Evolutionary conservation across 2,888 invertebrate species (phyloP), one percentile per base, ranked within the genome.

Genomic region (Polydrusus cervinus): DNA sequence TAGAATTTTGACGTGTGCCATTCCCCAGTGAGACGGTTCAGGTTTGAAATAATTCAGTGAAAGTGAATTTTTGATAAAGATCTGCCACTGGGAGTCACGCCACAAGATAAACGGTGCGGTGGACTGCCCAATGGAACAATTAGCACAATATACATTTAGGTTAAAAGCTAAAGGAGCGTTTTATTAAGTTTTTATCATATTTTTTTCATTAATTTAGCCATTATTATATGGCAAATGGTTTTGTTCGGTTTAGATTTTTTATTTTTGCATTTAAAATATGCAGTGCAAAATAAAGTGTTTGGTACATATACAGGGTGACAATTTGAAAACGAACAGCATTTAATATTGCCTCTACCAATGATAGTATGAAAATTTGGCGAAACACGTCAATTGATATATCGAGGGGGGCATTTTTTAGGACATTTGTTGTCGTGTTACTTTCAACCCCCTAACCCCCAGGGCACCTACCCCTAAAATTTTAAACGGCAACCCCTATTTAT

Each of bases 21-120:
- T 16, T 47, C 47, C 16, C 47, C 47, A 47, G 16, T 16, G 47
- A n/a, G n/a, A 16, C 47, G 47, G 47, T 47, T 47, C 47, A 51
- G 20, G 18, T 11, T 51, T 3, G 51, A 51, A 51, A 51, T 51
- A 51, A 51, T 51, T 51, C 51, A 51, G n/a, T 9, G 47, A 51
- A 51, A 51, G 51, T 51, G 20, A 51, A 51, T 51, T 20, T 51
- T 51, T 20, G 51, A 51, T 51, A 20, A 51, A 20, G 51, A 51
- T 51, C 51, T 51, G 3, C 18, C 13, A 3, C 51, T 20, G 11
- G n/a, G 3, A 20, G 51, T 51, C 51, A 51, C 51, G 51, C 51
- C 18, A 51, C 18, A 8, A 20, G 18, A 51, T 51, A 51, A 14
- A 14, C 16, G 1, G 7, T 51, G 51, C 20, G 1, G 51, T 11